These are phyloP conservation scores for Apis cerana DNA, from an alignment of 1,140 invertebrate genomes.

Conservation along the genomic window DNA sequence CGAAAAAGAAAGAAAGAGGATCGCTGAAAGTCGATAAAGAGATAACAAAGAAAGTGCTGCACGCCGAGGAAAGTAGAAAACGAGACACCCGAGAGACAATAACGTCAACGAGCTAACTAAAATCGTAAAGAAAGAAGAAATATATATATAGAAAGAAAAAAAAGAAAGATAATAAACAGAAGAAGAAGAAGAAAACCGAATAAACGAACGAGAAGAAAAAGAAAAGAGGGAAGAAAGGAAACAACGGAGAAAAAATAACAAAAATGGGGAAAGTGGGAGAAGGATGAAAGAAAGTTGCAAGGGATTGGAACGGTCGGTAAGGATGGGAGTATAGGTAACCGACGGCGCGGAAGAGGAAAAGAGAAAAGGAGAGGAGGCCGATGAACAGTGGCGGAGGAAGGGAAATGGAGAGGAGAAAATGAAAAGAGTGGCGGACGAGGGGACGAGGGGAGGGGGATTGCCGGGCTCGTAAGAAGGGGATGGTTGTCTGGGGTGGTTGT, in stretches of 20 bases:
- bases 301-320: neutral
- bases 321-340: neutral
- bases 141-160: neutral
- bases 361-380: neutral
- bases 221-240: neutral
- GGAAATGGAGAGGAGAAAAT: neutral
- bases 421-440: constrained; percentile 1
- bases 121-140: neutral
- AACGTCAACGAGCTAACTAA: neutral
- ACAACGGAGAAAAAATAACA: neutral
- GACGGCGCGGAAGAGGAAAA: neutral
- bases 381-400: neutral
- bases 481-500: constrained; percentile 53
- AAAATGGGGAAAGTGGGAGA: neutral
- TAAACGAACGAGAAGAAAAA: neutral
- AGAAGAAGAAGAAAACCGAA: neutral
- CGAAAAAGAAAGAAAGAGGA: neutral
- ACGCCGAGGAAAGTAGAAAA: constrained; percentile 1
- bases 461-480: constrained; percentile 56
- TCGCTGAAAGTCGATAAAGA: constrained; percentile 2
- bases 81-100: constrained; percentile 5
- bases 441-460: neutral
- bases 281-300: neutral
- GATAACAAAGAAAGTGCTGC: constrained; percentile 4
- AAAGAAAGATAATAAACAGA: neutral